A percentile compares a stretch with the other conserved stretches of the same genome.
Evolutionary conservation across 2,113 vertebrate species (phyloP).

Genomic region (Oreocharis arfaki): DNA sequence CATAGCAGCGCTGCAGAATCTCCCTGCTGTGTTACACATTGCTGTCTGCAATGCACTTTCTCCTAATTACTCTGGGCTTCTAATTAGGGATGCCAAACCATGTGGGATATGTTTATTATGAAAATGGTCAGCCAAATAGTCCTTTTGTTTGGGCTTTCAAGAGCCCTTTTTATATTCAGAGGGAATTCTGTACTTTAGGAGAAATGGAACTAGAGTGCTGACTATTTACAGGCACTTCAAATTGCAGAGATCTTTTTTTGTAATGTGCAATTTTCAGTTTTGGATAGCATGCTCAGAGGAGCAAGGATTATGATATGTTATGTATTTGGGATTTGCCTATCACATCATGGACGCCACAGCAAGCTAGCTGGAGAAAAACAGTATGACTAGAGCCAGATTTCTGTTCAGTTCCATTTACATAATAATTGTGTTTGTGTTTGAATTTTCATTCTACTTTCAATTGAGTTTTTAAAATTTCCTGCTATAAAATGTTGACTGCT

Average conservation of each 20-base stretch:
- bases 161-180: constrained; percentile 26
- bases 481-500: background rate
- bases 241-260: background rate
- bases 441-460: background rate
- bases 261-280: background rate
- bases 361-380: background rate
- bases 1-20: background rate
- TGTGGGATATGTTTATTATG: constrained; percentile 45
- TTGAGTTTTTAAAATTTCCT: background rate
- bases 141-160: constrained; percentile 36
- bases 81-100: constrained; percentile 36
- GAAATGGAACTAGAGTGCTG: constrained; percentile 5
- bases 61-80: constrained; percentile 26
- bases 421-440: background rate
- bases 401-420: background rate
- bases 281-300: background rate
- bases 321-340: background rate
- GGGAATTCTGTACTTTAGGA: constrained; percentile 17
- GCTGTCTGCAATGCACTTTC: background rate
- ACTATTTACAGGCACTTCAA: background rate
- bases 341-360: background rate
- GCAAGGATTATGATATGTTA: background rate
- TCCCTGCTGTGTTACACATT: background rate
- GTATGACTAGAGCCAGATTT: background rate
- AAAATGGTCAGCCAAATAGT: constrained; percentile 1